Evolutionary conservation across 2,888 invertebrate genomes (phyloP).

Genomic region (Ectropis crepuscularia): DNA sequence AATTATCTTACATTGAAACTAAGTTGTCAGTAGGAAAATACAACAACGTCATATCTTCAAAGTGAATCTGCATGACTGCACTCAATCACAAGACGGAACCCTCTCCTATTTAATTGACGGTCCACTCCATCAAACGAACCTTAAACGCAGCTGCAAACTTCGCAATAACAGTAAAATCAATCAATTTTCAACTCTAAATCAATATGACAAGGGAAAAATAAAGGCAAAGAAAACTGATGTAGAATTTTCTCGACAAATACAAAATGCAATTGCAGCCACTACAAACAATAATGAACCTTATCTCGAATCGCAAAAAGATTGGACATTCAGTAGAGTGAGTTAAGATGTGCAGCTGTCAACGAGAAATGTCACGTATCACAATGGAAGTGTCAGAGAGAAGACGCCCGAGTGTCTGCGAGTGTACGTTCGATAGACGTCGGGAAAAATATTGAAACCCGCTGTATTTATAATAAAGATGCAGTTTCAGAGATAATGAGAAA

Average conservation of each 20-base stretch:
- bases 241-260: conserved; percentile 53
- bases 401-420: conserved; percentile 58
- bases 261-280: conserved; percentile 44
- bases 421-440: conserved; percentile 50
- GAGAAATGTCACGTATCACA: conserved; percentile 69
- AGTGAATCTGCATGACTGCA: conserved; percentile 76
- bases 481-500: conserved; percentile 17
- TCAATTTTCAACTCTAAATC: conserved; percentile 54
- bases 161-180: conserved; percentile 38
- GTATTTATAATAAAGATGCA: conserved; percentile 25
- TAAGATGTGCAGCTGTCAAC: conserved; percentile 66
- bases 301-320: conserved; percentile 37
- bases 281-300: conserved; percentile 47
- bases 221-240: conserved; percentile 51
- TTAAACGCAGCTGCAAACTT: conserved; percentile 58
- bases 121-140: conserved; percentile 81
- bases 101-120: conserved; percentile 80
- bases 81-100: conserved; percentile 77
- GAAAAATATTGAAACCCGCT: conserved; percentile 48
- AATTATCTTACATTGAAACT: too few relatives aligned
- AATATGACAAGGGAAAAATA: conserved; percentile 45
- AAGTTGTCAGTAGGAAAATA: conserved; percentile 37
- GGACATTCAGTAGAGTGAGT: conserved; percentile 19
- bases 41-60: conserved; percentile 52
- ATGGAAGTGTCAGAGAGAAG: conserved; percentile 65